A percentile compares a stretch with the other conserved stretches of the same genome.
phyloP scores from a whole-genome alignment of 2,797 vertebrate species.

The Eutrigla gurnardus region DNA sequence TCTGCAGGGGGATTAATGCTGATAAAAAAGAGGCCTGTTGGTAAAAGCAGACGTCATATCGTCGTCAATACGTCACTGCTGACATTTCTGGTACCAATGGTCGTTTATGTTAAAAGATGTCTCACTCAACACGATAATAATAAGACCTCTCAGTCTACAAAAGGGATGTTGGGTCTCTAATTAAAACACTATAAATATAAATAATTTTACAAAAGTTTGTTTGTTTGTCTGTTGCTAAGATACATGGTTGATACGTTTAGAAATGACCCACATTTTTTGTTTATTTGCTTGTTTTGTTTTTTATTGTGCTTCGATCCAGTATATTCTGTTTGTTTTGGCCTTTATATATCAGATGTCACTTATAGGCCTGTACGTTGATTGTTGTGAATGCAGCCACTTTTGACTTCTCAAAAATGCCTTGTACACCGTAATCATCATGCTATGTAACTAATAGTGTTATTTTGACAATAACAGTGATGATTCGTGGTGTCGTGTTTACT shows the following conservation, averaged over 20 bases:
- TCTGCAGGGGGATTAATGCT: slow-evolving; percentile 1
- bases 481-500: background rate
- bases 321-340: too few relatives aligned
- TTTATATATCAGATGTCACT: background rate
- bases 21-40: slow-evolving; percentile 19
- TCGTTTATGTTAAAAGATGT: background rate
- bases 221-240: background rate
- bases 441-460: background rate
- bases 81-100: slow-evolving; percentile 7
- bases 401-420: background rate
- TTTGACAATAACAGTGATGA: background rate
- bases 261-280: background rate
- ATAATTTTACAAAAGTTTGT: background rate
- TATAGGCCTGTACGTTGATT: background rate
- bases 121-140: slow-evolving; percentile 13
- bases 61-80: background rate
- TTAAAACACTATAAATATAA: background rate
- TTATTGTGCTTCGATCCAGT: too few relatives aligned
- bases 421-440: background rate
- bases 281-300: background rate
- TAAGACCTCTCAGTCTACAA: background rate
- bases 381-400: background rate
- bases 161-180: background rate
- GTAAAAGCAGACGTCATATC: slow-evolving; percentile 16
- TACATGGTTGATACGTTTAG: background rate